phyloP scores from a whole-genome alignment of 92 coral and sea anemone genomes.

The Isaurus tuberculatus region DNA sequence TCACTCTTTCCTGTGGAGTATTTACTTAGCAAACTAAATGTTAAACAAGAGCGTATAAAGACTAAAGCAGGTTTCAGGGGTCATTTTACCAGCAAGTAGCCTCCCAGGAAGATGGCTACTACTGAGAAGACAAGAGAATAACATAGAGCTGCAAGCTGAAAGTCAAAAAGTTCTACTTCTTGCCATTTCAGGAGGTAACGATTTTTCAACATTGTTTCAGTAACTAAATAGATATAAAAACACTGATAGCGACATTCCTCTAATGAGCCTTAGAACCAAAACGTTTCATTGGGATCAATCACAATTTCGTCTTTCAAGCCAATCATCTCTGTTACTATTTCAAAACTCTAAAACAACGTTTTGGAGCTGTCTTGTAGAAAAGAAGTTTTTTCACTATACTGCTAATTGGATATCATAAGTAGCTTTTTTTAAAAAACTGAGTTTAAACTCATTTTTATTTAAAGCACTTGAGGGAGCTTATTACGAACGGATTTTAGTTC shows the following conservation, averaged over 20 bases:
- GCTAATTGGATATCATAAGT: background rate
- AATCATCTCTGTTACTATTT: background rate
- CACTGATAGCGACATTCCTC: background rate
- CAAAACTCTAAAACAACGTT: background rate
- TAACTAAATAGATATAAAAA: background rate
- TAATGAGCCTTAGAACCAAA: background rate
- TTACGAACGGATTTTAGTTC: background rate
- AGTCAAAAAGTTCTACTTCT: background rate
- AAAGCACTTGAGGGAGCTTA: background rate
- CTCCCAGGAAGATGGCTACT: slow-evolving; percentile 43
- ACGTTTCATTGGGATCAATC: background rate
- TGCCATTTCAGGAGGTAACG: slow-evolving; percentile 11
- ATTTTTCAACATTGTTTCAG: background rate
- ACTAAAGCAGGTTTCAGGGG: slow-evolving; percentile 33
- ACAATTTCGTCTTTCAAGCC: background rate
- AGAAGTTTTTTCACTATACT: background rate
- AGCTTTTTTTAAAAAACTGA: background rate
- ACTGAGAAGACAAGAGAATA: background rate
- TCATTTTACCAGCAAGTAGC: slow-evolving; percentile 28
- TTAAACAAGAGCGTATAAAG: slow-evolving; percentile 41
- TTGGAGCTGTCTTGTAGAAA: background rate
- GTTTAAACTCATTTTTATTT: background rate
- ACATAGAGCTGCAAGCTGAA: background rate
- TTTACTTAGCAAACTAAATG: slow-evolving; percentile 46
- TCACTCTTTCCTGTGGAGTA: slow-evolving; percentile 39